Percentiles rank a stretch among this genome's conserved stretches.
These are phyloP conservation scores for Isurus oxyrinchus DNA, from an alignment of 2,113 vertebrate genomes.

Conservation along the genomic window DNA sequence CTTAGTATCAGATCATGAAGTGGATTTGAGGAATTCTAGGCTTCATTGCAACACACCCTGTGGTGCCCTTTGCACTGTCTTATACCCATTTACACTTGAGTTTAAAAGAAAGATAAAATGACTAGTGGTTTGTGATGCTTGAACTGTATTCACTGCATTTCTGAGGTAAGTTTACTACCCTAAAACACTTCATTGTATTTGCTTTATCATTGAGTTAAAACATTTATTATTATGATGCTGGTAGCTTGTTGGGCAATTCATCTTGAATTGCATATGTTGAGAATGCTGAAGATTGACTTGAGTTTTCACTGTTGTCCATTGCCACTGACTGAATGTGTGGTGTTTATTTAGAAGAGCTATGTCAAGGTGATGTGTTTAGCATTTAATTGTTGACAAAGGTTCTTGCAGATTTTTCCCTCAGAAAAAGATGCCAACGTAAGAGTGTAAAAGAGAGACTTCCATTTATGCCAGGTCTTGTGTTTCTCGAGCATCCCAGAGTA, in stretches of 20 bases:
- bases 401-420: background rate
- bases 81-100: background rate
- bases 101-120: background rate
- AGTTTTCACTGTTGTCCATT: background rate
- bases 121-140: background rate
- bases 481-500: background rate
- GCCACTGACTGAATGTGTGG: background rate
- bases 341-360: background rate
- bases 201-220: background rate
- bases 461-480: background rate
- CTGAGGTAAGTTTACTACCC: background rate
- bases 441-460: background rate
- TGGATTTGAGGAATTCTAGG: background rate
- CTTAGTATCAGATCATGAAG: background rate
- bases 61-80: background rate
- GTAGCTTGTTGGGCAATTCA: background rate
- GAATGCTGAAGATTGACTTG: background rate
- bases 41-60: background rate
- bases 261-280: background rate
- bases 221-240: background rate
- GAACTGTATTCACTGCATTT: background rate
- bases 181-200: background rate
- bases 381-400: background rate
- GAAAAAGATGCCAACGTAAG: background rate
- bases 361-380: background rate